A percentile compares a stretch with the other conserved stretches of the same genome.
Evolutionary conservation across 2,888 invertebrate genomes (phyloP).

Genomic region (Zygaena filipendulae): DNA sequence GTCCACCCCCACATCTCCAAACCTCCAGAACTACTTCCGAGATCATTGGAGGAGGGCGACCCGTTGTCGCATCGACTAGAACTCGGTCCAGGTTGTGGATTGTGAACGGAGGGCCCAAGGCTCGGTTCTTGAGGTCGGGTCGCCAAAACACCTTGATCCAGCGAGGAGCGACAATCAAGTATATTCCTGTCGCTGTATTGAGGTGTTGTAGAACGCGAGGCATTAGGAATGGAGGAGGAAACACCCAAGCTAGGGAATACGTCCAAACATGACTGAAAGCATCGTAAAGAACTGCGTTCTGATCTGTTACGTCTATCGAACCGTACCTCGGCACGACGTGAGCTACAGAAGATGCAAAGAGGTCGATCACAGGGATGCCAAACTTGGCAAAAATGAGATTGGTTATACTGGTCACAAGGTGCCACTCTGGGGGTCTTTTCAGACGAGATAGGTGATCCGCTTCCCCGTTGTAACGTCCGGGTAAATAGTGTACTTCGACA

Average conservation of each 20-base stretch:
- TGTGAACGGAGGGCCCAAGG: conserved; percentile 10
- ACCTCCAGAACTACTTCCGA: conserved; percentile 12
- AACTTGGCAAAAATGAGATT: conserved; percentile 14
- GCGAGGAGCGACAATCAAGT: conserved; percentile 15
- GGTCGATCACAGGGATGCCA: conserved; percentile 18
- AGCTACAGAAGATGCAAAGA: conserved; percentile 19
- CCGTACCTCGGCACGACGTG: conserved; percentile 14
- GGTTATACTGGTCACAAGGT: conserved; percentile 7
- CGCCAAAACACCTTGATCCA: conserved; percentile 19
- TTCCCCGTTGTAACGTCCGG: conserved; percentile 22
- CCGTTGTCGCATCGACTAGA: conserved; percentile 15
- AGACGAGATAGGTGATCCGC: conserved; percentile 19
- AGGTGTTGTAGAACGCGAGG: conserved; percentile 15
- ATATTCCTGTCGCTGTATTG: conserved; percentile 17
- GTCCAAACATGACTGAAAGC: conserved; percentile 16
- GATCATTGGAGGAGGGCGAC: conserved; percentile 8
- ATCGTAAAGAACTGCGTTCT: conserved; percentile 14
- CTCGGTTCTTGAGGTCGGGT: conserved; percentile 16
- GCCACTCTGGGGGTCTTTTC: conserved; percentile 8
- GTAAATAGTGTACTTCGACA: conserved; percentile 16
- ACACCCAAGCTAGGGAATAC: conserved; percentile 18
- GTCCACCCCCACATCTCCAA: conserved; percentile 19
- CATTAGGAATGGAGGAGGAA: conserved; percentile 18
- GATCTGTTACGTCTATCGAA: conserved; percentile 8
- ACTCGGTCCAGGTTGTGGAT: conserved; percentile 6